Conservation (phyloP, 2,113 vertebrate genomes). For the Lasiurus borealis region DNA sequence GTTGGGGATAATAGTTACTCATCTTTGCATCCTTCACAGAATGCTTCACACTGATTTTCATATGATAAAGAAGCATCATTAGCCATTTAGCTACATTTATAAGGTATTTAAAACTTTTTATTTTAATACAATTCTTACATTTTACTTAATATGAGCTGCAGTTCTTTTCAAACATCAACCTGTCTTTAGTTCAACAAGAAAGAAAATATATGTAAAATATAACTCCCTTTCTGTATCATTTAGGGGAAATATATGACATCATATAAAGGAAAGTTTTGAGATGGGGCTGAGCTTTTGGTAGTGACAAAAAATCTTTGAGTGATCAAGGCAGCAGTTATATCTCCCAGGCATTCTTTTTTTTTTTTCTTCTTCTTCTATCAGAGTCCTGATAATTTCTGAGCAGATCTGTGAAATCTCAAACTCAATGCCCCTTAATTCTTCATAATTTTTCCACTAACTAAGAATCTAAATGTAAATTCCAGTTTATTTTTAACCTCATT, state of each 20-base stretch:
- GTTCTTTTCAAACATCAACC: slow-evolving; percentile 42
- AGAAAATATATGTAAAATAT: neutral
- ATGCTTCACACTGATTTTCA: neutral
- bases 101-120: neutral
- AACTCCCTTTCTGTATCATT: neutral
- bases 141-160: neutral
- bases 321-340: neutral
- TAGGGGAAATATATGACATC: neutral
- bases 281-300: neutral
- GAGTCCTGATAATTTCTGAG: neutral
- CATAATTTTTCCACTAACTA: neutral
- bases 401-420: neutral
- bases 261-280: slow-evolving; percentile 38
- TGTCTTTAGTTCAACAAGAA: neutral
- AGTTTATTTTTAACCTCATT: slow-evolving; percentile 11
- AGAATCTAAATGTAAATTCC: slow-evolving; percentile 18
- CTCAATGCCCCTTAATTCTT: neutral
- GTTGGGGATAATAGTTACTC: neutral
- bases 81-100: neutral
- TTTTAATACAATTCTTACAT: slow-evolving; percentile 19
- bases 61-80: neutral
- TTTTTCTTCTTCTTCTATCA: neutral
- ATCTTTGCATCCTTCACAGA: neutral
- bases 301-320: neutral
- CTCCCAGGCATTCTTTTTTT: neutral